Evolutionary conservation across 2,113 vertebrate genomes (phyloP).

Genomic region (Cyanistes caeruleus): DNA sequence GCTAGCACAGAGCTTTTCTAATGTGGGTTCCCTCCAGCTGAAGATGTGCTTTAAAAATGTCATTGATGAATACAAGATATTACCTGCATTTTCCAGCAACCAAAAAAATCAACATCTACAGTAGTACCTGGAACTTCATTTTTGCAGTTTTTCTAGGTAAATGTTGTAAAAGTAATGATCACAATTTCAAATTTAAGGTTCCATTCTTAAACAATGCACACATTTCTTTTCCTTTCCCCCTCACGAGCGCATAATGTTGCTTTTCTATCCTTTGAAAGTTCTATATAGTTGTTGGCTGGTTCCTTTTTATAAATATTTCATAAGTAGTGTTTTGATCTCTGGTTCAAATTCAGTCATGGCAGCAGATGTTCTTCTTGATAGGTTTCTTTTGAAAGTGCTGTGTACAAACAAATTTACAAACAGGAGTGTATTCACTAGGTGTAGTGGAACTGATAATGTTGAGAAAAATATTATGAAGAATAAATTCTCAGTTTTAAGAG

Average conservation of each 20-base stretch:
- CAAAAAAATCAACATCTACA: not conserved
- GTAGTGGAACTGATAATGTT: not conserved
- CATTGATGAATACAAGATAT: not conserved
- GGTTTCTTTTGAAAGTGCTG: not conserved
- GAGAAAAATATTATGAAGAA: not conserved
- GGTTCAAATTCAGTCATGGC: conserved; percentile 7
- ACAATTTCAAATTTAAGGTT: not conserved
- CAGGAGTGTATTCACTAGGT: not conserved
- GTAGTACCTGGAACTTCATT: not conserved
- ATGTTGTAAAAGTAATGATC: not conserved
- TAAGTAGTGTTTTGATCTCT: conserved; percentile 24
- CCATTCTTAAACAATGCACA: not conserved
- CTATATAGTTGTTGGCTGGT: not conserved
- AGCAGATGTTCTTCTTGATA: not conserved
- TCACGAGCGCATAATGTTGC: not conserved
- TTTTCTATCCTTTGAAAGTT: not conserved
- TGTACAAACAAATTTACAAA: not conserved
- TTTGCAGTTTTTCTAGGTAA: not conserved
- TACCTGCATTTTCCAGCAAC: not conserved
- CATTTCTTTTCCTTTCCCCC: not conserved
- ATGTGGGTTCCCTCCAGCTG: not conserved
- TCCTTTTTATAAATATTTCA: conserved; percentile 43
- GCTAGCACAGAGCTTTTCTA: not conserved
- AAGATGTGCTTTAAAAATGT: not conserved
- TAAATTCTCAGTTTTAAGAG: not conserved